Base-by-base conservation (phyloP, 2,797 vertebrate genomes). In the Passerculus sandwichensis region DNA sequence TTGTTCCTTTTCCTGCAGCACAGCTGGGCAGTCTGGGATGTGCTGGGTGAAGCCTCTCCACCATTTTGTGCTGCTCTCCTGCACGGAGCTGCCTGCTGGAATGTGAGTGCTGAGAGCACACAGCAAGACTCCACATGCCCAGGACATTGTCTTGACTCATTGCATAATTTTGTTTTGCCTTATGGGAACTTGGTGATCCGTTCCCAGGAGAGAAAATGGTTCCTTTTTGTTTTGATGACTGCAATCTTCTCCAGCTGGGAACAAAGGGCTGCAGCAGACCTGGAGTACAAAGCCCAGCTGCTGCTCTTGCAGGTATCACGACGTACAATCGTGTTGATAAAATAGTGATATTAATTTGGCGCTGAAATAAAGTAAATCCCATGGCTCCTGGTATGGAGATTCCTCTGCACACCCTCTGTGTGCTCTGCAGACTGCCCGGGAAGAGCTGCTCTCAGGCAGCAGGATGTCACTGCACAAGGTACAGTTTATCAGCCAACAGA, bases 141-240 rank as follows among this genome's bases (percentile, higher is more conserved):
- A 44, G 89, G 69, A 93, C 61, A 3, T 30, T 72, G 60, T 86
- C 94, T 94, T 93, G 92, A 89, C 89, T 91, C 60, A 6, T 93
- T 95, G 93, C 94, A 95, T 96, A 94, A 96, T 70, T 94, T 76
- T 96, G 94, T 96, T 96, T 96, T 96, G 94, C 94, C 95, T 91
- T 72, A 89, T 94, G 88, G 89, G 91, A 94, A 89, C 89, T 74
- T 14, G 21, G 59, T 40, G 82, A 88, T 90, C 92, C 82, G 95
- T 94, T 96, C 93, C 91, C 94, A 93, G 91, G 89, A 91, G 70
- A 93, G 92, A 96, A 88, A 96, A 96, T 94, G 92, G 77, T 57
- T 96, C 61, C 74, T 32, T 40, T 88, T 36, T 91, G 57, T 95
- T 97, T 92, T 81, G 89, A 91, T 90, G 94, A 72, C 85, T 91